Base-by-base conservation (phyloP, 2,888 invertebrate genomes). In the Mythimna albipuncta region DNA sequence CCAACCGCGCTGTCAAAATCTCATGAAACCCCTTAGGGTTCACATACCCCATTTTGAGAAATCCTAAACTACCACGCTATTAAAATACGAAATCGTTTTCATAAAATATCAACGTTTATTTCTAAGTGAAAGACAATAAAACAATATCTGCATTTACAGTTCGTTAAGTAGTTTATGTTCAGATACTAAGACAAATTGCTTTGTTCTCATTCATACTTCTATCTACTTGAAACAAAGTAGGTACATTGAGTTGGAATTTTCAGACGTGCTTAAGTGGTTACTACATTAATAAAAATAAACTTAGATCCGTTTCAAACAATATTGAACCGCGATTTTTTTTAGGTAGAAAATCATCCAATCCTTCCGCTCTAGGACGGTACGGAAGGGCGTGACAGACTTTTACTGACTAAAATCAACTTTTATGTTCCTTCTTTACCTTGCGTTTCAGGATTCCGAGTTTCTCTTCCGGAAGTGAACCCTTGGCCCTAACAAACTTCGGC, bases 81-180 rank as follows among this genome's bases (percentile, higher is more conserved):
- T 67, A 59, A 75, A 57, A 67, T 35, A 41, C 13, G 1, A 75
- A 75, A 70, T 38, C 55, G 16, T 58, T 66, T 58, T 68, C 68
- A 68, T 72, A 58, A 59, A 76, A 68, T 32, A 69, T 47, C 44
- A 35, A 65, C 50, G 44, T 71, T 61, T 67, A 47, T 32, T 32
- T 68, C 21, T 32, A 62, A 73, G 58, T 73, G 47, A 69, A 64
- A 61, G 59, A 75, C 75, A 71, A 64, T 69, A 58, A 72, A 82
- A 75, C 52, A 72, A 62, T 82, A 78, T 66, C 82, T 75, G 21
- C 21, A 69, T 79, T 82, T 58, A 81, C 79, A 81, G 70, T 82
- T 81, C 69, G 71, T 82, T 81, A 61, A 70, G 41, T 68, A 55
- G 65, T 81, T 78, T 66, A 62, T 64, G 32, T 67, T 66, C 35